These are phyloP conservation scores for Junonia oenone DNA, from an alignment of 2,888 invertebrate species.

Conservation along the genomic window DNA sequence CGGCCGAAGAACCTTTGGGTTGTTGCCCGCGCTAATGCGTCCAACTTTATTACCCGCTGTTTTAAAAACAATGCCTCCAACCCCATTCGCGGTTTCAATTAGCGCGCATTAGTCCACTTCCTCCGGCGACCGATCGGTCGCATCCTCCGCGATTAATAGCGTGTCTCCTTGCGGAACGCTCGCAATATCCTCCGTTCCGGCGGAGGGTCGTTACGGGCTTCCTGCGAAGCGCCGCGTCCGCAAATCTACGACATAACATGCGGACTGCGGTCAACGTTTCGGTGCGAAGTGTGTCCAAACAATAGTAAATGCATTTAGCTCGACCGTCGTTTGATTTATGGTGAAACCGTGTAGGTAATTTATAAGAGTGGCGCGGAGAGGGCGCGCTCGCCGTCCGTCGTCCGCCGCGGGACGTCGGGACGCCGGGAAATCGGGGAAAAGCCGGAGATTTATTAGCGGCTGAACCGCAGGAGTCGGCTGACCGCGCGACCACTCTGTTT, in stretches of 20 bases:
- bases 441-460: slow-evolving; percentile 73
- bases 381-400: slow-evolving; percentile 33
- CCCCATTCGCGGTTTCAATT: slow-evolving; percentile 11
- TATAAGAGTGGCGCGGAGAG: slow-evolving; percentile 66
- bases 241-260: slow-evolving; percentile 36
- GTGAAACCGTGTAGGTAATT: slow-evolving; percentile 76
- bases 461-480: slow-evolving; percentile 54
- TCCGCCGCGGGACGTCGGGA: slow-evolving; percentile 44
- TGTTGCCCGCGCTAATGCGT: not conserved
- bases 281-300: slow-evolving; percentile 68
- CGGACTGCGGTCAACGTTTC: slow-evolving; percentile 31
- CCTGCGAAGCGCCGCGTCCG: slow-evolving; percentile 57
- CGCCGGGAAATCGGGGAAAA: slow-evolving; percentile 75
- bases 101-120: slow-evolving; percentile 55
- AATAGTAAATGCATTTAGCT: slow-evolving; percentile 77
- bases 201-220: slow-evolving; percentile 57
- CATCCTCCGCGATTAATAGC: slow-evolving; percentile 44
- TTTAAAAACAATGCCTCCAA: slow-evolving; percentile 9
- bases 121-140: slow-evolving; percentile 36
- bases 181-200: slow-evolving; percentile 60
- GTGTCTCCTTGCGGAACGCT: slow-evolving; percentile 48
- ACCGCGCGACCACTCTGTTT: slow-evolving; percentile 65
- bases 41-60: not conserved
- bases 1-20: slow-evolving; percentile 59
- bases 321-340: slow-evolving; percentile 71